These are phyloP conservation scores for Aphodius sticticus DNA, from an alignment of 2,888 invertebrate species.

Conservation along the genomic window DNA sequence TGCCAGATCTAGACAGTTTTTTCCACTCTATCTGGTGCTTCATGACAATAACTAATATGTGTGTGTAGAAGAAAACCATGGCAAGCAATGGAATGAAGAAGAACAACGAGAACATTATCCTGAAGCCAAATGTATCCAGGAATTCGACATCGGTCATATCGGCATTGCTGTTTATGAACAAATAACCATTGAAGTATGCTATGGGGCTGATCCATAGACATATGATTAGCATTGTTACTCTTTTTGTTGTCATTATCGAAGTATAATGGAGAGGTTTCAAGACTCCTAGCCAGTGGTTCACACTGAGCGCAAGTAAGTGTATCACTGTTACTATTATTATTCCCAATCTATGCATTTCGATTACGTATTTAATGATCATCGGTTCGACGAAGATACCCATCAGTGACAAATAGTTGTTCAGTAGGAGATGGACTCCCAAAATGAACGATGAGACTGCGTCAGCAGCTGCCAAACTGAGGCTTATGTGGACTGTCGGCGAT, in stretches of 20 bases:
- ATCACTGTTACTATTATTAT: constrained; percentile 69
- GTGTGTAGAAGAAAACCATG: constrained; percentile 68
- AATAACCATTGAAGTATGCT: constrained; percentile 62
- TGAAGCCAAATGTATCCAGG: constrained; percentile 40
- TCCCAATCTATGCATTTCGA: constrained; percentile 64
- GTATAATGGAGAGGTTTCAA: constrained; percentile 67
- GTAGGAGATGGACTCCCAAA: constrained; percentile 63
- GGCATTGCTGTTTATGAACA: constrained; percentile 58
- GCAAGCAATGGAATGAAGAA: constrained; percentile 66
- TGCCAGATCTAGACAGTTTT: constrained; percentile 58
- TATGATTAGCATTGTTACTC: constrained; percentile 61
- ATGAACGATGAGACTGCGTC: constrained; percentile 65
- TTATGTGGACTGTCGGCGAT: constrained; percentile 67
- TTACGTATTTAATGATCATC: constrained; percentile 38
- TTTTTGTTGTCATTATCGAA: constrained; percentile 65
- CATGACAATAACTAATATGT: constrained; percentile 67
- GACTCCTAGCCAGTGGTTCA: constrained; percentile 72
- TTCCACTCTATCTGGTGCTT: constrained; percentile 63
- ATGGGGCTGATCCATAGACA: constrained; percentile 67
- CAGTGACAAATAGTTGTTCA: constrained; percentile 62
- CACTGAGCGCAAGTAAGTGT: constrained; percentile 69
- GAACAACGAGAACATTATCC: constrained; percentile 61
- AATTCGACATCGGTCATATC: constrained; percentile 41
- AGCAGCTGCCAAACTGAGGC: constrained; percentile 67
- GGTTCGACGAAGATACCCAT: constrained; percentile 31